Base-by-base conservation (phyloP, 2,797 vertebrate genomes). In the Poecilia wingei region DNA sequence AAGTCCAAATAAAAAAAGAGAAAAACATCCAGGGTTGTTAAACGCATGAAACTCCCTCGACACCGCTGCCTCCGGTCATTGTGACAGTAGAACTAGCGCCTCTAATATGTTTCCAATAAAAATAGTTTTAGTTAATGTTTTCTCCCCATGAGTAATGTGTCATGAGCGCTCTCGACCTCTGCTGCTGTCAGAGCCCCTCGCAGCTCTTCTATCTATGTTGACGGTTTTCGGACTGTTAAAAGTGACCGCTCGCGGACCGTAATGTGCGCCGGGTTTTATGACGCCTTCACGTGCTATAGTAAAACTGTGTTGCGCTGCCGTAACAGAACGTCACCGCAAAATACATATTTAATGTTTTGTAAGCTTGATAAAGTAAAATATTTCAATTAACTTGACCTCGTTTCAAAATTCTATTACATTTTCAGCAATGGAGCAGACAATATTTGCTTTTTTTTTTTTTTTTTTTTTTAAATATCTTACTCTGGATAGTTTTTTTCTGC, bases 201-300 rank as follows among this genome's bases (percentile, higher is more conserved):
- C 49, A 33, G 47, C 72, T 73, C 72, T 14, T 53, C 72, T 13
- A 57, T 72, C 33, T 41, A 1, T 71, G 57, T 66, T 57, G 18
- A 75, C 82, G 3, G 69, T 83, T 87, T 53, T 7, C 41, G 8
- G 13, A 39, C 64, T 31, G 78, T 82, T 90, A 13, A 86, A 61
- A 91, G 87, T 89, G 90, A 25, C 89, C 85, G 89, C 89, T 86
- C 82, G 85, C 7, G 0, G 39, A 3, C 66, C 3, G 57, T 47
- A 83, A 78, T 74, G 82, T 78, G 68, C 25, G 0, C 72, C 73
- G 7, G 76, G 22, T 76, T 45, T 53, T 4, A 4, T 79, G 92
- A 46, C 74, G 89, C 88, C 0, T 93, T 94, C 90, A 87, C 0
- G 78, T 61, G 7, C 84, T 9, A 51, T 20, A 45, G 18, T 4